Evolutionary conservation across 2,797 vertebrate species (phyloP).

Genomic region (Aulostomus chinensis): DNA sequence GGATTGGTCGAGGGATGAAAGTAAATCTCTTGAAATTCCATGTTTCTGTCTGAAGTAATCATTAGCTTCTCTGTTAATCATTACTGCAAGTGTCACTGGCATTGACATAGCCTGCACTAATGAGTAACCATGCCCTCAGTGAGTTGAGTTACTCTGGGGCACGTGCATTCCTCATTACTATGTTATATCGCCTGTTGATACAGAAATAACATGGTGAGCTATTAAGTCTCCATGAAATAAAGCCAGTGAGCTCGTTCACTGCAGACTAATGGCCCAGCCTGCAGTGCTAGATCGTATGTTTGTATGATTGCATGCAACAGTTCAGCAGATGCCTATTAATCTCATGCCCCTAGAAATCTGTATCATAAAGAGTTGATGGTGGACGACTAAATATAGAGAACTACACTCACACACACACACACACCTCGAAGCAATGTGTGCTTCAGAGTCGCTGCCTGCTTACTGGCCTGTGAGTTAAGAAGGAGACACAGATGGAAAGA

Average conservation of each 20-base stretch:
- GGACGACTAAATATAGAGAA: constrained; percentile 48
- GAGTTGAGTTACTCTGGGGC: constrained; percentile 13
- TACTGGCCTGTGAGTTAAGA: constrained; percentile 34
- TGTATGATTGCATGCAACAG: neutral
- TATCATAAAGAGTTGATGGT: constrained; percentile 25
- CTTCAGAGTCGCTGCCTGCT: neutral
- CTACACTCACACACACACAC: too few species aligned
- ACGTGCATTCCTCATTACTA: constrained; percentile 24
- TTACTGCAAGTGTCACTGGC: constrained; percentile 35
- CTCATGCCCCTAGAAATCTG: constrained; percentile 13
- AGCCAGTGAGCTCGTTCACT: neutral
- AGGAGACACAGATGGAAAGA: constrained; percentile 4
- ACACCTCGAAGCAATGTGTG: constrained; percentile 23
- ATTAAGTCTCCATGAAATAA: constrained; percentile 5
- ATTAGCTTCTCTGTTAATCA: constrained; percentile 60
- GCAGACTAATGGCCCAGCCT: constrained; percentile 4
- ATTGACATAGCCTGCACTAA: constrained; percentile 18
- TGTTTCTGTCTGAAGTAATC: constrained; percentile 30
- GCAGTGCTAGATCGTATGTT: neutral
- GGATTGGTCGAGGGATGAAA: constrained; percentile 18
- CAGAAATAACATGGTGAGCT: constrained; percentile 13
- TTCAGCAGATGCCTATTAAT: constrained; percentile 8
- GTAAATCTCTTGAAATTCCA: neutral
- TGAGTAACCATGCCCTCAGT: constrained; percentile 6
- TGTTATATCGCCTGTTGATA: neutral